phyloP scores from a whole-genome alignment of 2,888 invertebrate species.

The Drosophila mimetica region DNA sequence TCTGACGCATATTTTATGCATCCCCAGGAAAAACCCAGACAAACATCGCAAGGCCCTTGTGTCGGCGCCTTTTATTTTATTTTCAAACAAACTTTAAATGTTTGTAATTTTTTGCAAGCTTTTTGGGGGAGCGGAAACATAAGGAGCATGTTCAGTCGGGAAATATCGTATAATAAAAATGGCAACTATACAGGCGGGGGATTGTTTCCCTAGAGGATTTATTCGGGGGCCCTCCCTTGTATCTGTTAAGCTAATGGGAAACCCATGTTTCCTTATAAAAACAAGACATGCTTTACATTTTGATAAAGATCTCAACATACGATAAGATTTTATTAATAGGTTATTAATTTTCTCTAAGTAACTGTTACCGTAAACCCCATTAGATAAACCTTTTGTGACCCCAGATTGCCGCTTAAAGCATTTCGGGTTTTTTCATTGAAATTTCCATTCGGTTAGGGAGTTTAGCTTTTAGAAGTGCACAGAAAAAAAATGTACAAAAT shows the following conservation, averaged over 20 bases:
- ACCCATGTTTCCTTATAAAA: constrained; percentile 6
- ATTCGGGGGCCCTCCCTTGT: constrained; percentile 1
- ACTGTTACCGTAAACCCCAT: constrained; percentile 11
- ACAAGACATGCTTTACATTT: background rate
- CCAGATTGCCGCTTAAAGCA: constrained; percentile 9
- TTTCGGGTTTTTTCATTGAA: constrained; percentile 1
- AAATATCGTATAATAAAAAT: constrained; percentile 41
- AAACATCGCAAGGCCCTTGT: constrained; percentile 12
- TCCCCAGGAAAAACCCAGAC: background rate
- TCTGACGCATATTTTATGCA: constrained; percentile 60
- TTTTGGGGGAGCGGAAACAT: constrained; percentile 40
- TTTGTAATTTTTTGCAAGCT: constrained; percentile 59
- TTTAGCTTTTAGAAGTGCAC: constrained; percentile 1
- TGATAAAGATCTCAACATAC: background rate
- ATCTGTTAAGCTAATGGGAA: constrained; percentile 24
- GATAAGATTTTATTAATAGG: background rate
- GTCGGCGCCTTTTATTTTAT: constrained; percentile 24
- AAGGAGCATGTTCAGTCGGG: constrained; percentile 50
- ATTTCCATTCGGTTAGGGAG: background rate
- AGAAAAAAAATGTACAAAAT: too few species aligned
- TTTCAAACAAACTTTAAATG: constrained; percentile 63
- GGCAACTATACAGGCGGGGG: constrained; percentile 37
- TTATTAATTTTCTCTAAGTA: background rate
- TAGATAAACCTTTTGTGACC: constrained; percentile 7
- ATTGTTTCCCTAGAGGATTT: constrained; percentile 11